Conservation (phyloP, 2,113 vertebrate genomes). For the Chloebia gouldiae region DNA sequence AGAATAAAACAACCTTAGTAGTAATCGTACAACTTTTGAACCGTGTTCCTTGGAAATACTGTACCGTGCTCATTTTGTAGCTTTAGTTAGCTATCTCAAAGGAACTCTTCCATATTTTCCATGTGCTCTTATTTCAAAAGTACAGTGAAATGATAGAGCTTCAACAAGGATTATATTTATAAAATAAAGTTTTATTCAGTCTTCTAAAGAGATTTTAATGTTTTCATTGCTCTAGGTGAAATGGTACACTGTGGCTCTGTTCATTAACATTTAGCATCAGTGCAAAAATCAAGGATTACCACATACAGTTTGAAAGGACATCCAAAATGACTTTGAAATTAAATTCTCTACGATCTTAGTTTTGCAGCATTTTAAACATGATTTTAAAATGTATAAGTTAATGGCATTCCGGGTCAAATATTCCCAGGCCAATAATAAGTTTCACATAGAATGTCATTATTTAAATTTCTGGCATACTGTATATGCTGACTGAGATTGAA, state of each 20-base stretch:
- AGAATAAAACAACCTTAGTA: slow-evolving; percentile 89
- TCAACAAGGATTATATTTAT: slow-evolving; percentile 84
- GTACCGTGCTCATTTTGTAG: slow-evolving; percentile 80
- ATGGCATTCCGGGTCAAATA: slow-evolving; percentile 74
- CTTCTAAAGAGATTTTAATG: slow-evolving; percentile 83
- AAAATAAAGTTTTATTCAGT: slow-evolving; percentile 86
- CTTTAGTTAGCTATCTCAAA: slow-evolving; percentile 86
- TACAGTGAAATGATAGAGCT: slow-evolving; percentile 77
- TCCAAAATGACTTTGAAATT: slow-evolving; percentile 75
- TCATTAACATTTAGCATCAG: slow-evolving; percentile 82
- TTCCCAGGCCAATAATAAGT: slow-evolving; percentile 56
- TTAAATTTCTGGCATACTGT: slow-evolving; percentile 60
- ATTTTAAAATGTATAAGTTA: slow-evolving; percentile 76
- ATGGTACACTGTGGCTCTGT: slow-evolving; percentile 71
- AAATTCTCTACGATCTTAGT: slow-evolving; percentile 76
- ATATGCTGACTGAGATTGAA: slow-evolving; percentile 5
- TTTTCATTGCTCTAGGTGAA: slow-evolving; percentile 82
- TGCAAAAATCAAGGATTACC: slow-evolving; percentile 76
- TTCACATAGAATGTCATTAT: slow-evolving; percentile 60
- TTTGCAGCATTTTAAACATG: slow-evolving; percentile 70
- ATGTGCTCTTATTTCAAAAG: slow-evolving; percentile 86
- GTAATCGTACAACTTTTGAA: slow-evolving; percentile 88
- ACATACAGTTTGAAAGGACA: slow-evolving; percentile 76
- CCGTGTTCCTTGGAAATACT: slow-evolving; percentile 81
- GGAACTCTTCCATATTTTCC: slow-evolving; percentile 81